Evolutionary conservation across 2,888 invertebrate species (phyloP), one percentile per base, ranked within the genome.

Genomic region (Meloe dianella): DNA sequence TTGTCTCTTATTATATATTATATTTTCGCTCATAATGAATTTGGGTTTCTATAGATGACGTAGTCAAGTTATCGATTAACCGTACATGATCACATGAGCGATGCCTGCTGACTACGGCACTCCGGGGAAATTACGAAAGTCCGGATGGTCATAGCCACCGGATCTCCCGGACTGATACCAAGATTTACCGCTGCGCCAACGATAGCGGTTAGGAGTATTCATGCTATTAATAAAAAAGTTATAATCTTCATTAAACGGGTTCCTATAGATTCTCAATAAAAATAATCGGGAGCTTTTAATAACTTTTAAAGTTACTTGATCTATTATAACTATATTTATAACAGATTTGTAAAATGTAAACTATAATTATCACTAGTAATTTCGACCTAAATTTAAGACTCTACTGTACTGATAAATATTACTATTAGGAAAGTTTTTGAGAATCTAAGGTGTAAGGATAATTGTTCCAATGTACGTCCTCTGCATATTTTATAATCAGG

Each of bases 41-140:
- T 8, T 54, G 22, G 24, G 24, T 54, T 54, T 54, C 20, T 10
- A 24, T 54, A 24, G 54, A 54, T 54, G 54, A 68, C 66, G 57
- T 64, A 66, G 67, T 64, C 61, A 38, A 61, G 61, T 61, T 75
- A 76, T 77, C 75, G 77, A 78, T 77, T 76, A 70, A 71, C 65
- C 69, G 68, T 63, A 54, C 14, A 61, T 72, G 74, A 73, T 73
- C 73, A 68, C 71, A 76, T 76, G 77, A 78, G 74, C 77, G 75
- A 77, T 78, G 75, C 74, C 73, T 74, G 75, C 75, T 75, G 77
- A 76, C 76, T 77, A 79, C 76, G 76, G 77, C 77, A 78, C 80
- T 79, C 80, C 73, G 73, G 80, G 80, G 79, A 80, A 79, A 79
- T 74, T 80, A 79, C 75, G 73, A 64, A 72, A 74, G 75, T 74